Evolutionary conservation across 2,797 vertebrate genomes (phyloP).

Genomic region (Ceryle rudis): DNA sequence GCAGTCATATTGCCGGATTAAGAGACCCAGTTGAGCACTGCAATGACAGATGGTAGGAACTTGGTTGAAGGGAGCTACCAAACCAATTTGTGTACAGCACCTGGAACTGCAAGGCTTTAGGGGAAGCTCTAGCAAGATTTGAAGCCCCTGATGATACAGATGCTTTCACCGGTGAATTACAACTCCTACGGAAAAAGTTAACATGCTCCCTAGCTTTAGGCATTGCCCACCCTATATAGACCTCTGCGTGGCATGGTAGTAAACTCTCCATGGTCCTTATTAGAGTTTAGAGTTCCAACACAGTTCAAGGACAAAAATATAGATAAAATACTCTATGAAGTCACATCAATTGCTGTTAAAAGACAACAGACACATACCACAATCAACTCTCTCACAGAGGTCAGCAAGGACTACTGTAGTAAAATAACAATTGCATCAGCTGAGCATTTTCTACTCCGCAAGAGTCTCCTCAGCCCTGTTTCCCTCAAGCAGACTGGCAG

Average conservation of each 20-base stretch:
- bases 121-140: neutral
- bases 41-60: slow-evolving; percentile 58
- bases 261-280: neutral
- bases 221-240: neutral
- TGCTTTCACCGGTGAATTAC: neutral
- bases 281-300: neutral
- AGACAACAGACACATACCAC: neutral
- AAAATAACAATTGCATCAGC: neutral
- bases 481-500: neutral
- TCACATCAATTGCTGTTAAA: neutral
- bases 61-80: slow-evolving; percentile 59
- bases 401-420: neutral
- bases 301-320: neutral
- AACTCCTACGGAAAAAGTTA: neutral
- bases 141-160: neutral
- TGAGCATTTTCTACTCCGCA: neutral
- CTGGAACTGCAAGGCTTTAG: slow-evolving; percentile 20
- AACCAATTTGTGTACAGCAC: slow-evolving; percentile 52
- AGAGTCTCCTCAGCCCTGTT: neutral
- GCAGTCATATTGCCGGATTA: neutral
- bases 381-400: neutral
- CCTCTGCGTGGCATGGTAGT: neutral
- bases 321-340: neutral
- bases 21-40: slow-evolving; percentile 30
- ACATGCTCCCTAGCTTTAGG: neutral